Evolutionary conservation across 1,140 invertebrate genomes (phyloP).

Genomic region (Pomacea maculata): DNA sequence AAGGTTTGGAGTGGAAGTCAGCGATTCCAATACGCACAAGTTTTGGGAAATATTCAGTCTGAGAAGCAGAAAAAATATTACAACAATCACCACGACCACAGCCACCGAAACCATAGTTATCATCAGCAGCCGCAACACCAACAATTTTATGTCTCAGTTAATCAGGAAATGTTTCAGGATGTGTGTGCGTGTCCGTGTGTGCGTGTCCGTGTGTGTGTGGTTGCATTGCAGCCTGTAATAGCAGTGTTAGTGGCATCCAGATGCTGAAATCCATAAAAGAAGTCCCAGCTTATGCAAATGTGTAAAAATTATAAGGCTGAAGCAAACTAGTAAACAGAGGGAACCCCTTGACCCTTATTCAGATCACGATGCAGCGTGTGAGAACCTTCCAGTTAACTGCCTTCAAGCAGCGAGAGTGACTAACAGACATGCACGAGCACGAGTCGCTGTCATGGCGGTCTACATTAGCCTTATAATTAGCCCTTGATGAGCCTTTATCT

Average conservation of each 20-base stretch:
- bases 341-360: neutral
- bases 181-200: slow-evolving; percentile 2
- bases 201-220: slow-evolving; percentile 1
- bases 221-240: neutral
- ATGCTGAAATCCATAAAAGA: neutral
- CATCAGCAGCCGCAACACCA: neutral
- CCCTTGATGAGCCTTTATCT: too few species aligned
- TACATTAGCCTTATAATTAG: too few species aligned
- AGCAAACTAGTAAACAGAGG: neutral
- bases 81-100: neutral
- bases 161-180: neutral
- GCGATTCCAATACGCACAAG: too few species aligned
- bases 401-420: too few species aligned
- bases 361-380: neutral
- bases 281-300: neutral
- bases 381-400: neutral
- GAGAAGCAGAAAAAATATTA: neutral
- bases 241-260: too few species aligned
- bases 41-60: neutral
- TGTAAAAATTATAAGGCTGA: neutral
- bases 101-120: neutral
- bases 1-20: too few species aligned
- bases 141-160: neutral
- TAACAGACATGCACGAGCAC: too few species aligned
- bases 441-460: too few species aligned